Percentiles rank a stretch among this genome's conserved stretches.
Evolutionary conservation across 2,113 vertebrate genomes (phyloP).

Genomic region (Columbina picui): DNA sequence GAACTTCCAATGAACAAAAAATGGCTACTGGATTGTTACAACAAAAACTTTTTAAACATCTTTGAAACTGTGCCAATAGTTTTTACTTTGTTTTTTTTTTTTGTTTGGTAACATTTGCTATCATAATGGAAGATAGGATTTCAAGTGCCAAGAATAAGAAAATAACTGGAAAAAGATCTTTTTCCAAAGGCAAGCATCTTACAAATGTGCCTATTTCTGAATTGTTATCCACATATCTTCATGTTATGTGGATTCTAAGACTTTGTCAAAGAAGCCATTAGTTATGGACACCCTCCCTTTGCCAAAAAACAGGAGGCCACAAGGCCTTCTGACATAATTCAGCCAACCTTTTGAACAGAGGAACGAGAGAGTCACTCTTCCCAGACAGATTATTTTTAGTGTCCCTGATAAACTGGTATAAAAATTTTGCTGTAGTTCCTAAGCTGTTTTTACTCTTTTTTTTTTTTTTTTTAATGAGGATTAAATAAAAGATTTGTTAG

Average conservation of each 20-base stretch:
- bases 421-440: not conserved
- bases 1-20: constrained; percentile 10
- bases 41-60: not conserved
- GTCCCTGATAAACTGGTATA: not conserved
- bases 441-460: not conserved
- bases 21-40: constrained; percentile 5
- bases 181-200: constrained; percentile 27
- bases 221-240: not conserved
- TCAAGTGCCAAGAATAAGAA: constrained; percentile 40
- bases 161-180: constrained; percentile 8
- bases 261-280: not conserved
- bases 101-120: not conserved
- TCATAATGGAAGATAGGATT: constrained; percentile 17
- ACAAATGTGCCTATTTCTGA: constrained; percentile 23
- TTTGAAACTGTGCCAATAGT: constrained; percentile 33
- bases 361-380: not conserved
- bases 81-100: not conserved
- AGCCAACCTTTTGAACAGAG: not conserved
- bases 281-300: not conserved
- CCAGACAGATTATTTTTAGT: not conserved
- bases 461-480: too few relatives aligned
- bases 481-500: not conserved
- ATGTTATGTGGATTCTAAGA: not conserved
- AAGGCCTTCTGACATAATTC: not conserved
- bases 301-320: not conserved